phyloP scores from a whole-genome alignment of 2,888 invertebrate genomes.

The Hypsopygia costalis region DNA sequence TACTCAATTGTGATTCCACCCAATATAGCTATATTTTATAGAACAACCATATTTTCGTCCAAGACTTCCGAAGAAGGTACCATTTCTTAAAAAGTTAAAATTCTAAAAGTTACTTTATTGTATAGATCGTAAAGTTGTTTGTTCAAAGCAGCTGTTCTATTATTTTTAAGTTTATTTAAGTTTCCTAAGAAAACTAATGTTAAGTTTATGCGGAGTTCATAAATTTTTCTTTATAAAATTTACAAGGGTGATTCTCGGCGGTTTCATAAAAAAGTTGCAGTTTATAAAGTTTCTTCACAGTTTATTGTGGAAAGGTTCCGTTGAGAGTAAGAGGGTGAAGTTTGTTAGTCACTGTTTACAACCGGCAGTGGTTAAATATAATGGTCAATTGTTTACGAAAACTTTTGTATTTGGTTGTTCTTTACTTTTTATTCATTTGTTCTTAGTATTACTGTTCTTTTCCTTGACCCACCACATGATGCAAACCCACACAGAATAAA shows the following conservation, averaged over 20 bases:
- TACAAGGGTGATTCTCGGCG: not conserved
- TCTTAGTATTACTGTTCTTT: too few species aligned
- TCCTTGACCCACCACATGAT: too few species aligned
- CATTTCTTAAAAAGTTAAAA: conserved; percentile 11
- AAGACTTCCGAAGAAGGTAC: conserved; percentile 3
- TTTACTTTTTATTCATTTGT: too few species aligned
- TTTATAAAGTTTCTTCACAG: not conserved
- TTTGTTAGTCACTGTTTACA: not conserved
- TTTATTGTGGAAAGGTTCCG: conserved; percentile 5
- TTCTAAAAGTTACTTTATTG: conserved; percentile 15
- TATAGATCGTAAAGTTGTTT: conserved; percentile 14
- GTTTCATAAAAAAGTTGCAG: conserved; percentile 6
- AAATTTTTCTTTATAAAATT: conserved; percentile 1
- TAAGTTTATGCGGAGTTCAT: not conserved
- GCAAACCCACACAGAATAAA: too few species aligned
- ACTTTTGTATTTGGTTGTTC: too few species aligned
- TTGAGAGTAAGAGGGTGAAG: not conserved
- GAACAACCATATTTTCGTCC: not conserved
- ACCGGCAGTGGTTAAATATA: not conserved
- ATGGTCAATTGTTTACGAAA: too few species aligned
- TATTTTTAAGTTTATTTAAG: conserved; percentile 5
- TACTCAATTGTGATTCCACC: too few species aligned
- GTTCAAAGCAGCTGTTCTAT: not conserved
- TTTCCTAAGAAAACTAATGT: conserved; percentile 9
- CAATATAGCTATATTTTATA: too few species aligned